Evolutionary conservation across 1,140 invertebrate species (phyloP), one percentile per base, ranked within the genome.

Genomic region (Pachyrhynchus sulphureomaculatus): DNA sequence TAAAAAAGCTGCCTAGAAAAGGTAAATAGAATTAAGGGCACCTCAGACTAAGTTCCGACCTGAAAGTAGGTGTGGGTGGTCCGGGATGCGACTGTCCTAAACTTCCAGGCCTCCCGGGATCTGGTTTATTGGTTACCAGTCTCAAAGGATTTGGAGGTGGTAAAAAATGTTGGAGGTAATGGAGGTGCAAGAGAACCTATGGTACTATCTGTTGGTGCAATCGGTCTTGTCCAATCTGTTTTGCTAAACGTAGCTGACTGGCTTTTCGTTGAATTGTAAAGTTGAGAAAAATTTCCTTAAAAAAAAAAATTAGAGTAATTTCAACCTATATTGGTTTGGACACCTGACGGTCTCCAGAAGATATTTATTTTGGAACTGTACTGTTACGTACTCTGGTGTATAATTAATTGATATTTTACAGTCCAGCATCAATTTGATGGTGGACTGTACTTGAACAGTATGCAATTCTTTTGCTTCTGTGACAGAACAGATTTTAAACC

Each of bases 1-100:
- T 26, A 37, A 3, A 58, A 49, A 53, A 36, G 4, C 20, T 8
- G 21, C 2, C 15, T 24, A 44, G 10, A 26, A 23, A 12, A 15
- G 18, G 61, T 42, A 42, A 18, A 42, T 42, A 45, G 42, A 66
- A 62, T 23, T 29, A 15, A 21, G 52, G 76, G 79, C 79, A 84
- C 81, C 81, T 83, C 74, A 86, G 79, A 77, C 81, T 83, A 69
- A 86, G 82, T 76, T 86, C 84, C 77, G 86, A 92, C 85, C 90
- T 90, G 82, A 92, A 92, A 77, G 90, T 89, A 65, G 91, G 89
- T 75, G 88, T 83, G 4, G 86, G 82, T 17, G 85, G 86, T 48
- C 86, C 85, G 41, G 86, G 87, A 74, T 86, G 87, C 64, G 83
- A 83, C 65, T 79, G 67, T 55, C 72, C 71, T 74, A 76, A 70